These are phyloP conservation scores for Baronia brevicornis DNA, from an alignment of 2,888 invertebrate species.

Conservation along the genomic window DNA sequence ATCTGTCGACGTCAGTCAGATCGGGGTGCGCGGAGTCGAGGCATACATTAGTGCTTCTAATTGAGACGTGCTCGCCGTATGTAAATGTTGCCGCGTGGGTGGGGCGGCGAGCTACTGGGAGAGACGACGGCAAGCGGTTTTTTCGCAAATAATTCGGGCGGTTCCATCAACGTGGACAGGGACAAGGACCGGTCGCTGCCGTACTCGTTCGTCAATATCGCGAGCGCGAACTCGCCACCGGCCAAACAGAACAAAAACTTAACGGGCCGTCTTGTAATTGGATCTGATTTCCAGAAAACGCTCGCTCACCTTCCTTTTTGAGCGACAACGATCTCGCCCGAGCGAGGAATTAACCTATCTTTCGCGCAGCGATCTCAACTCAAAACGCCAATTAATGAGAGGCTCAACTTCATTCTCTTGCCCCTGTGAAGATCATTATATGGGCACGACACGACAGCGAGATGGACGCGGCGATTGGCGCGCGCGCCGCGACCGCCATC, in stretches of 20 bases:
- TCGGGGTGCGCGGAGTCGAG: conserved; percentile 62
- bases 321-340: conserved; percentile 70
- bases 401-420: conserved; percentile 75
- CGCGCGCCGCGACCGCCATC: conserved; percentile 65
- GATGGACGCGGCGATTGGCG: conserved; percentile 73
- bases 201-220: conserved; percentile 60
- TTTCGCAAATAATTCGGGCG: conserved; percentile 32
- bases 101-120: conserved; percentile 49
- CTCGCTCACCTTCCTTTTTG: conserved; percentile 72
- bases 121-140: conserved; percentile 40
- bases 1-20: conserved; percentile 70
- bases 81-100: conserved; percentile 73
- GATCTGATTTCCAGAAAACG: conserved; percentile 76
- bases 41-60: conserved; percentile 76
- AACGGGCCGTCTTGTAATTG: conserved; percentile 72
- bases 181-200: conserved; percentile 34
- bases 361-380: conserved; percentile 72
- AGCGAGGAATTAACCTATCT: conserved; percentile 76
- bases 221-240: conserved; percentile 43
- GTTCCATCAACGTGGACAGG: conserved; percentile 38
- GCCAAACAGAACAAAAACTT: conserved; percentile 72
- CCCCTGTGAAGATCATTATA: conserved; percentile 76
- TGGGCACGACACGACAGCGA: conserved; percentile 73
- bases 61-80: conserved; percentile 73
- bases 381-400: conserved; percentile 76